These are phyloP conservation scores for Psittacara wagleri DNA, from an alignment of 2,113 vertebrate genomes.

Conservation along the genomic window DNA sequence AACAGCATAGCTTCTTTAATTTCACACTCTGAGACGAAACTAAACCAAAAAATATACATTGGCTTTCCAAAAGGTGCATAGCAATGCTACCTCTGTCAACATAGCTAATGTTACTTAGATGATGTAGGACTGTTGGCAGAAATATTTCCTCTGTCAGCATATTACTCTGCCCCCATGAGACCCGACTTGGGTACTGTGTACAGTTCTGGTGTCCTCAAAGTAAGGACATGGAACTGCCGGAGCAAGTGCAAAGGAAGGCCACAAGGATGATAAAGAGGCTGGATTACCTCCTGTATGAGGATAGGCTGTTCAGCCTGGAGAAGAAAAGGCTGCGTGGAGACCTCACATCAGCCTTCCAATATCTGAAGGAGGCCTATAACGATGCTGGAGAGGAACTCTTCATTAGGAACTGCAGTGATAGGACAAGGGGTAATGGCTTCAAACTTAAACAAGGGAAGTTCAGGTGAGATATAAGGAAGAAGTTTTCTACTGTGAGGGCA, in stretches of 20 bases:
- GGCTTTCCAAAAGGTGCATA: background rate
- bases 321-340: background rate
- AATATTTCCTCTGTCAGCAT: background rate
- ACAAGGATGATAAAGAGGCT: background rate
- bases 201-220: background rate
- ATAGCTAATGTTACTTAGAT: background rate
- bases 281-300: background rate
- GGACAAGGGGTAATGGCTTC: background rate
- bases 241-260: background rate
- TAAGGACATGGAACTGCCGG: background rate
- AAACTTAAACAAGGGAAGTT: background rate
- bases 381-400: background rate
- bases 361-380: background rate
- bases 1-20: background rate
- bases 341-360: background rate
- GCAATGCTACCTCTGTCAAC: background rate
- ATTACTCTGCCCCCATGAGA: background rate
- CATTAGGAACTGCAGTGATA: background rate
- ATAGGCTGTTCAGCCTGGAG: background rate
- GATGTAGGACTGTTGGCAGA: background rate
- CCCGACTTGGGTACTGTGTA: background rate
- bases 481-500: background rate
- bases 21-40: background rate
- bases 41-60: background rate
- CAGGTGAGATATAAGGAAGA: background rate